phyloP scores from a whole-genome alignment of 1,140 invertebrate genomes.

The Ridgeia piscesae region DNA sequence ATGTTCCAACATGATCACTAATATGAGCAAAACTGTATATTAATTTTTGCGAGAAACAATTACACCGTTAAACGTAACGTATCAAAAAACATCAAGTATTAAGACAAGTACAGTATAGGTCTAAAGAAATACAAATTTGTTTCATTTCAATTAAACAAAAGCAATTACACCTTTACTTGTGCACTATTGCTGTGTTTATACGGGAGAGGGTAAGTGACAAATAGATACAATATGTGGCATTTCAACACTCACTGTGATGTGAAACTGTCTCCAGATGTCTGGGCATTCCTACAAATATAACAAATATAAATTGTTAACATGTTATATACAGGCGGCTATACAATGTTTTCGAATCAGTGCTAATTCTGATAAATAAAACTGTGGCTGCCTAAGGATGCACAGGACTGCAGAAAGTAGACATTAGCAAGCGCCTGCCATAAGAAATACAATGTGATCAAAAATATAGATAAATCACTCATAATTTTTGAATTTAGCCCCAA shows the following conservation, averaged over 20 bases:
- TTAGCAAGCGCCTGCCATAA: too few relatives aligned
- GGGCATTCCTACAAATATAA: neutral
- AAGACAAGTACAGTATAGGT: too few relatives aligned
- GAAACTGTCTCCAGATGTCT: neutral
- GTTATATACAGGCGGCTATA: neutral
- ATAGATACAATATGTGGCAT: too few relatives aligned
- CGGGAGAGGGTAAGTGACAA: neutral
- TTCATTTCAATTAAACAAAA: neutral
- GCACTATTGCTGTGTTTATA: neutral
- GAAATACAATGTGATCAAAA: too few relatives aligned
- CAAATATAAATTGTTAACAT: neutral
- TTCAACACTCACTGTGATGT: neutral
- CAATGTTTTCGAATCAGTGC: neutral
- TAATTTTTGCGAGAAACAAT: neutral
- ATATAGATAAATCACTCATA: too few relatives aligned
- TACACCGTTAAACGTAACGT: neutral
- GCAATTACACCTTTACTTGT: neutral
- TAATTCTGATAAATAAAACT: neutral
- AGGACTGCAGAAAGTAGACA: neutral
- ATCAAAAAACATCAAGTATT: too few relatives aligned
- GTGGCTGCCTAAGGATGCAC: neutral
- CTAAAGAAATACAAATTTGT: too few relatives aligned
- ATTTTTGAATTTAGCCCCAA: too few relatives aligned
- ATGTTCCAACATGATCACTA: too few relatives aligned
- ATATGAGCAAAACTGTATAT: neutral